These are phyloP conservation scores for Chaunax sp. DNA, from an alignment of 2,797 vertebrate genomes.

Conservation along the genomic window DNA sequence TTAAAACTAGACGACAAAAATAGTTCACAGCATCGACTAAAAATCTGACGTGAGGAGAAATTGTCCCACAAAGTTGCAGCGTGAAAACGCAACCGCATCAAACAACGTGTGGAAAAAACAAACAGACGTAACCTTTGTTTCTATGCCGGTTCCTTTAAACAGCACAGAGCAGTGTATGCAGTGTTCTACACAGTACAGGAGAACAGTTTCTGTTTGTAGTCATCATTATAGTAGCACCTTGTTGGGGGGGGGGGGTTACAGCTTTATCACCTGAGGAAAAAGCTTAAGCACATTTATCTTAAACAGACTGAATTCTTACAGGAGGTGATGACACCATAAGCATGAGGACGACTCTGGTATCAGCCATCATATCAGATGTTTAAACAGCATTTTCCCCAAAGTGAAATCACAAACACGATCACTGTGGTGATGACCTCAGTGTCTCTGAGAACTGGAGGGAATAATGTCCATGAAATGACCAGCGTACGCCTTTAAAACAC, in stretches of 20 bases:
- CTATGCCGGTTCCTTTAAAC: constrained; percentile 13
- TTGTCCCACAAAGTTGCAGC: constrained; percentile 3
- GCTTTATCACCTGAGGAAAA: constrained; percentile 40
- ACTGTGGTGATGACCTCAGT: neutral
- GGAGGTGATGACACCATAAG: constrained; percentile 6
- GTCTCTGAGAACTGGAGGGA: neutral
- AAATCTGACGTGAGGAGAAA: neutral
- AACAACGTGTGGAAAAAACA: neutral
- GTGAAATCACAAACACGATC: neutral
- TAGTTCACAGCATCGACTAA: neutral
- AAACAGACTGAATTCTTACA: neutral
- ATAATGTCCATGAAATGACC: neutral
- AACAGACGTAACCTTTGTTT: constrained; percentile 29
- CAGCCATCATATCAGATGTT: too few species aligned
- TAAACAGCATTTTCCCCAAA: neutral
- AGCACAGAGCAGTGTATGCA: constrained; percentile 7
- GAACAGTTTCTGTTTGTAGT: constrained; percentile 15
- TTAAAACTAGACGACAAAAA: neutral
- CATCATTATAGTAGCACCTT: constrained; percentile 58
- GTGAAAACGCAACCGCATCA: constrained; percentile 23
- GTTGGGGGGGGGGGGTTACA: constrained; percentile 19
- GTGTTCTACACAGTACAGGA: constrained; percentile 6
- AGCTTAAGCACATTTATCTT: constrained; percentile 30
- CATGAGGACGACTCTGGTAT: neutral
- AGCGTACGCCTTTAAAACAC: constrained; percentile 24